These are phyloP conservation scores for Drosophila ironensis DNA, from an alignment of 1,140 invertebrate species.

Conservation along the genomic window DNA sequence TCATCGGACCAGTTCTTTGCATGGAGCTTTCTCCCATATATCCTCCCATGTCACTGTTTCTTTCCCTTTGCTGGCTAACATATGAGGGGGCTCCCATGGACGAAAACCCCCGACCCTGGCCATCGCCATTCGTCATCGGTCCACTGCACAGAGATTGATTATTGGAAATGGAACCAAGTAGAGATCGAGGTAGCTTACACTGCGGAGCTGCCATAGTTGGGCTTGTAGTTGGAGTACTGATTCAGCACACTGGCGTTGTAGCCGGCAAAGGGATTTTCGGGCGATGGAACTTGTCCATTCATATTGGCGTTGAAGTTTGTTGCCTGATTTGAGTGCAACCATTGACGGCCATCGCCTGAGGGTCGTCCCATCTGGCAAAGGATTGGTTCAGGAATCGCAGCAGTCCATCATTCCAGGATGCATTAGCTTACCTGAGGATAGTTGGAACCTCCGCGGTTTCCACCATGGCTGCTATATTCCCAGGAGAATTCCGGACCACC, in stretches of 20 bases:
- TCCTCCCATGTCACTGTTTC: no score
- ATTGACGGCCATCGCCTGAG: constrained; percentile 37
- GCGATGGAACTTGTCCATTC: neutral
- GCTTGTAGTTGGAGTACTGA: constrained; percentile 22
- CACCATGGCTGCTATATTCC: constrained; percentile 28
- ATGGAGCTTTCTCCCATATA: no score
- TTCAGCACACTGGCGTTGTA: constrained; percentile 55
- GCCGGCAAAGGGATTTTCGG: constrained; percentile 26
- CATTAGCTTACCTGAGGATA: constrained; percentile 31
- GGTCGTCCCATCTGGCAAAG: no score
- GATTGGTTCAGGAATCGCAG: neutral
- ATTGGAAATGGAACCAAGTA: neutral
- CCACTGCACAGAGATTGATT: neutral
- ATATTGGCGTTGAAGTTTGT: neutral
- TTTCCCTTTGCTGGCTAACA: no score
- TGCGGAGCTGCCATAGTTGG: constrained; percentile 5
- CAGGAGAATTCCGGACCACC: constrained; percentile 46
- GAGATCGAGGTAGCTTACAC: neutral
- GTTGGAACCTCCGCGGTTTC: neutral
- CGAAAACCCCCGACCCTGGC: no score
- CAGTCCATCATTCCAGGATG: constrained; percentile 18
- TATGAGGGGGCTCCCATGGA: no score
- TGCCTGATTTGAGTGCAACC: constrained; percentile 58
- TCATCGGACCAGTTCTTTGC: no score
- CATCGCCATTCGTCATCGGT: no score